Base-by-base conservation (phyloP, 2,113 vertebrate species). In the Camelus dromedarius region DNA sequence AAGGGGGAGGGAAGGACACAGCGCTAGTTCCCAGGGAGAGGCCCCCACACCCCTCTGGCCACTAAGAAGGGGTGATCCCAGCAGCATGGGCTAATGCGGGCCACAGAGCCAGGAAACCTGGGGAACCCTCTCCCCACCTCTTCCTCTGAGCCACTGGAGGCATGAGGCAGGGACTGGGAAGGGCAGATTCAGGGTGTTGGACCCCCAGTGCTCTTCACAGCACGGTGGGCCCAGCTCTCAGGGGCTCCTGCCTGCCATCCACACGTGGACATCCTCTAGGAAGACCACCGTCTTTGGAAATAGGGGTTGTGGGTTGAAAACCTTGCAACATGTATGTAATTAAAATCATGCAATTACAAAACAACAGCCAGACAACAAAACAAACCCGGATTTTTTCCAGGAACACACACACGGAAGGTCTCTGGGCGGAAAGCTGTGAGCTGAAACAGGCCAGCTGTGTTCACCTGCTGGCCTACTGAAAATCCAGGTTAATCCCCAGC, bases 161-260 rank as follows among this genome's bases (percentile, higher is more conserved):
- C 20, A 38, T 1, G n/a, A 75, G 58, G 18, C 0, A 0, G 20
- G 8, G 18, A 14, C 6, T 19, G 62, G 5, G 35, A 22, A 28
- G 3, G 16, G 38, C 50, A n/a, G 70, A 64, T 64, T 75, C 48
- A 38, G 14, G 8, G 46, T 4, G 7, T 30, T 12, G 26, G 18
- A 9, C 42, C 70, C 9, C 19, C 7, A 12, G 12, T 30, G 79
- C 50, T 54, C 28, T 30, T 42, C 13, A 35, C 6, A 30, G 60
- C 13, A n/a, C 20, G 28, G 24, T 6, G 32, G 14, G 46, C 30
- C 13, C 28, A 12, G 8, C 24, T 32, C 28, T 24, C 13, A 58
- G 22, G 22, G 11, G 3, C 5, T 30, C 54, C 46, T 70, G 18
- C 18, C 62, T 48, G 8, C 16, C 38, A 5, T 20, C 6, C 7